Percentiles rank a stretch among this genome's conserved stretches.
phyloP scores from a whole-genome alignment of 53 echinoderm and acorn worm genomes.

The Echinometra lucunter region DNA sequence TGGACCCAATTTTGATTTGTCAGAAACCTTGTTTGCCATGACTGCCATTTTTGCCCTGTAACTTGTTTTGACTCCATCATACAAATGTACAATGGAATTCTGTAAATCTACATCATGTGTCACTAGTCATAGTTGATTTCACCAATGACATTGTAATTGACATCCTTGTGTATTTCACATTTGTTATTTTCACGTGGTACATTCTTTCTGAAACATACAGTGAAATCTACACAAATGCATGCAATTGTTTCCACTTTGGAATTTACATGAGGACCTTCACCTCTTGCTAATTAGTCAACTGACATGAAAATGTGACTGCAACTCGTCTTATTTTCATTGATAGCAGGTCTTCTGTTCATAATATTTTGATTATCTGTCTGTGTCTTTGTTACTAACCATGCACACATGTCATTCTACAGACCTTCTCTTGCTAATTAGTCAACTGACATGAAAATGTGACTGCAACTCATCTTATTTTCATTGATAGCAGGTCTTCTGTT shows the following conservation, averaged over 20 bases:
- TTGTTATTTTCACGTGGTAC: not conserved
- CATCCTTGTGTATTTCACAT: not conserved
- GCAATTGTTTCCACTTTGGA: not conserved
- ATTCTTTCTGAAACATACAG: not conserved
- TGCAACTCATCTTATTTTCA: not conserved
- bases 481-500: not conserved
- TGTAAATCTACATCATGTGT: not conserved
- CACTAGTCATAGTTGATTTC: not conserved
- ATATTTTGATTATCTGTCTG: not conserved
- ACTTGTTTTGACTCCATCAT: not conserved
- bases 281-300: not conserved
- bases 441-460: not conserved
- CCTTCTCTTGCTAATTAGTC: not conserved
- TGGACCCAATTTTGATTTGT: not conserved
- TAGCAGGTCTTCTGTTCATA: not conserved
- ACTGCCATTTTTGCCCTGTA: not conserved
- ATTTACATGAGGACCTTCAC: not conserved
- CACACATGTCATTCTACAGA: not conserved
- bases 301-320: not conserved
- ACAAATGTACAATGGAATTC: not conserved
- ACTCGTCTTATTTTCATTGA: constrained; percentile 3
- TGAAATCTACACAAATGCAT: not conserved
- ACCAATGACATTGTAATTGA: not conserved
- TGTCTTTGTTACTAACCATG: not conserved
- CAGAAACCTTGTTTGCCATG: not conserved